These are phyloP conservation scores for Nysson spinosus DNA, from an alignment of 2,888 invertebrate genomes.

Conservation along the genomic window DNA sequence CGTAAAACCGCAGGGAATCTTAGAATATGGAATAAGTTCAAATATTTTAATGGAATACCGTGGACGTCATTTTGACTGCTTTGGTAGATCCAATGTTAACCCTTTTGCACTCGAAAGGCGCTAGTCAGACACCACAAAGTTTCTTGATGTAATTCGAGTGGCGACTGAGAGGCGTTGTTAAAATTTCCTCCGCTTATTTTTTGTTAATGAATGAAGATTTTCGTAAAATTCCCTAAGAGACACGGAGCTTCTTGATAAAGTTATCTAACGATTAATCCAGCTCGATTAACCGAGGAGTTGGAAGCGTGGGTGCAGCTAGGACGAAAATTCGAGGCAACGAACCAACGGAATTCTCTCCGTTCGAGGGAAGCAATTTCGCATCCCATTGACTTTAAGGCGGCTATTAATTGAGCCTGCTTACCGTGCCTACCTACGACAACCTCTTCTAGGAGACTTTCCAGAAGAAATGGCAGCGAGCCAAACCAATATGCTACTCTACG, in stretches of 20 bases:
- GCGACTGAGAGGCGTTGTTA: no score
- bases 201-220: background rate
- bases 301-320: background rate
- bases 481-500: background rate
- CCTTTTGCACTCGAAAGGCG: no score
- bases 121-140: no score
- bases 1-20: no score
- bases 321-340: background rate
- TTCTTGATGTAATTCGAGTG: no score
- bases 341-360: constrained; percentile 5
- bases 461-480: constrained; percentile 41
- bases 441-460: background rate
- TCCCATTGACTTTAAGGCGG: constrained; percentile 61
- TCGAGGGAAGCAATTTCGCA: constrained; percentile 57
- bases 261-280: constrained; percentile 16
- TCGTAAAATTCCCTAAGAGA: background rate
- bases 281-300: constrained; percentile 1
- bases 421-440: constrained; percentile 11
- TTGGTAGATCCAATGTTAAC: no score
- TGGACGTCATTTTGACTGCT: no score
- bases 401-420: constrained; percentile 55
- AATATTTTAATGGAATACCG: no score
- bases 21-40: no score
- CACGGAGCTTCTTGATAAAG: background rate
- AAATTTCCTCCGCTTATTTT: no score